Percentiles rank a stretch among this genome's conserved stretches.
Evolutionary conservation across 1,140 invertebrate genomes (phyloP).

Genomic region (Euschistus heros): DNA sequence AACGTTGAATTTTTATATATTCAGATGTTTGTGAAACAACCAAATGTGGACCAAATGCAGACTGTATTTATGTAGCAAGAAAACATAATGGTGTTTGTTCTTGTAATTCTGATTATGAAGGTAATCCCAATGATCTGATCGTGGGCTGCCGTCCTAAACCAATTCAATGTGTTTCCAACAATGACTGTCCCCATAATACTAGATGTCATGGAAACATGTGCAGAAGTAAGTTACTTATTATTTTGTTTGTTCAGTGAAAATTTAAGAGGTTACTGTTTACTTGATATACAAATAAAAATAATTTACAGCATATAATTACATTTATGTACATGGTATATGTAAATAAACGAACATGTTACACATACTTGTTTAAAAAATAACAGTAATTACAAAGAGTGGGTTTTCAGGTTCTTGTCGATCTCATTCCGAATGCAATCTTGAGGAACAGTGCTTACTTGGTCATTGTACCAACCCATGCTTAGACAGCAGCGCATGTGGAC

Average conservation of each 20-base stretch:
- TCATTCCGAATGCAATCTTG: conserved; percentile 64
- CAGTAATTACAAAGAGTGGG: too few relatives aligned
- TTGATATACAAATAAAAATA: too few relatives aligned
- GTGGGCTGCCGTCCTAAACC: conserved; percentile 67
- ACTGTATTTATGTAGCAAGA: conserved; percentile 52
- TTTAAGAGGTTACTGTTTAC: conserved; percentile 20
- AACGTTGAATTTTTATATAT: conserved; percentile 29
- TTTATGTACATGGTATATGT: too few relatives aligned
- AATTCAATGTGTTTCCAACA: conserved; percentile 48
- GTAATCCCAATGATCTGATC: conserved; percentile 53
- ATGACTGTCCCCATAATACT: conserved; percentile 62
- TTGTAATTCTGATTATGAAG: conserved; percentile 65
- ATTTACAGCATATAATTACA: too few relatives aligned
- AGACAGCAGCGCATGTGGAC: conserved; percentile 64
- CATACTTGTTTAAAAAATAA: too few relatives aligned
- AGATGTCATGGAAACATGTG: conserved; percentile 46
- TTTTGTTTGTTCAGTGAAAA: conserved; percentile 12
- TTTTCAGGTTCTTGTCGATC: conserved; percentile 59
- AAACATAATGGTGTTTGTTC: conserved; percentile 63
- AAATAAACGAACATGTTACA: too few relatives aligned
- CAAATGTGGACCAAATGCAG: conserved; percentile 69
- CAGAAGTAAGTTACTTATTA: conserved; percentile 28
- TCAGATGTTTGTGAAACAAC: conserved; percentile 62
- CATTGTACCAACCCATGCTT: conserved; percentile 79
- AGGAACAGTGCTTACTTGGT: conserved; percentile 67